Base-by-base conservation (phyloP, 2,113 vertebrate species). In the Ifrita kowaldi region DNA sequence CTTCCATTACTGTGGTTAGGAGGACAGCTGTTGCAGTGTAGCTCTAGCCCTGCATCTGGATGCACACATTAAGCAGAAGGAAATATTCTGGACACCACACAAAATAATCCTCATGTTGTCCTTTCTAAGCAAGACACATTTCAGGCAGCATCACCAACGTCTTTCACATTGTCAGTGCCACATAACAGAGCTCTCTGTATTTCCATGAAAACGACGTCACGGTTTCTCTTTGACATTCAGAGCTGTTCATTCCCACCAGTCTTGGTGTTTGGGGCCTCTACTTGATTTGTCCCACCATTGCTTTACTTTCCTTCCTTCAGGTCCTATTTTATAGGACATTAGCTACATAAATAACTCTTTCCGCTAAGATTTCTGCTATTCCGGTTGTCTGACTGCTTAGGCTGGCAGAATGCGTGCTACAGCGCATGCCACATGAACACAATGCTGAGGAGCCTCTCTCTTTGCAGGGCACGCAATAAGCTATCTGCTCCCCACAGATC, bases 401-500 rank as follows among this genome's bases (percentile, higher is more conserved):
- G 33, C 42, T 93, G 16, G n/a, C 37, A 65, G 39, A 78, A 82
- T 28, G 26, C 20, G 39, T 88, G 24, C 27, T 70, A 20, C 75
- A 86, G n/a, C 4, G 35, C 1, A 1, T 11, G 57, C 18, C 46
- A 46, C 22, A 23, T 1, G 1, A 88, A 67, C 13, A n/a, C 4
- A 78, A 5, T 6, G 18, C 55, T 62, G 68, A 79, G 39, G n/a
- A 91, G 11, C 1, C 1, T 16, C 30, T 64, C 20, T 56, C 32
- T 60, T 27, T 24, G 26, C 11, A 39, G 52, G 28, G 13, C 12
- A 44, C 2, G 7, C 32, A 47, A 35, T 37, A 69, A 89, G 8
- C 42, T 59, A 18, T 28, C 28, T 4, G 2, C 11, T 22, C 13
- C 16, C 16, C 4, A 4, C 17, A 71, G 62, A 53, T 16, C 21